Evolutionary conservation across 1,140 invertebrate species (phyloP).

Genomic region (Bombus haemorrhoidalis): DNA sequence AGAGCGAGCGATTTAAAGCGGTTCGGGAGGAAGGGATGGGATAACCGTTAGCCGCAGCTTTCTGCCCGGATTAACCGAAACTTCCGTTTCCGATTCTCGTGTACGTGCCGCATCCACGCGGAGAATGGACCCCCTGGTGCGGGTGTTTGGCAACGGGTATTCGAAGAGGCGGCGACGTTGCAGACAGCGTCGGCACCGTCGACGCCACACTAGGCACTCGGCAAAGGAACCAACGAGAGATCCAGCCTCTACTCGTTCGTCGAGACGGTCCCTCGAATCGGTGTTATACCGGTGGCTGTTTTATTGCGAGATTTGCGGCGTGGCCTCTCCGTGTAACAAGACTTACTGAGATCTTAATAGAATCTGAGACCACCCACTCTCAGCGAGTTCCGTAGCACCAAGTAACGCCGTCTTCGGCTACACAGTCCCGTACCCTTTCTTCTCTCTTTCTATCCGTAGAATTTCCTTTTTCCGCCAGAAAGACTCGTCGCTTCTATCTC

Average conservation of each 20-base stretch:
- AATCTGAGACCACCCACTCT: conserved; percentile 78
- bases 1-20: conserved; percentile 24
- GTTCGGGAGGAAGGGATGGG: neutral
- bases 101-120: conserved; percentile 40
- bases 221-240: neutral
- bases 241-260: conserved; percentile 13
- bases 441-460: conserved; percentile 28
- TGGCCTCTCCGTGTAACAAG: conserved; percentile 80
- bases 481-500: conserved; percentile 24
- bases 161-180: conserved; percentile 36
- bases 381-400: conserved; percentile 49
- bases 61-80: conserved; percentile 48
- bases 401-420: conserved; percentile 48
- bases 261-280: conserved; percentile 65
- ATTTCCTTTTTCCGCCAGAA: conserved; percentile 5
- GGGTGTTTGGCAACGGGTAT: conserved; percentile 46
- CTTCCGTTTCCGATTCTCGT: conserved; percentile 50
- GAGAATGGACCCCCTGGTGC: conserved; percentile 15
- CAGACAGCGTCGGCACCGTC: conserved; percentile 14
- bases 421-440: conserved; percentile 66
- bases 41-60: conserved; percentile 47
- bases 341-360: conserved; percentile 83
- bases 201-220: neutral
- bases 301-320: conserved; percentile 82
- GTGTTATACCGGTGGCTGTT: conserved; percentile 79